Conservation (phyloP, 2,797 vertebrate genomes). For the Galaxias olidus region DNA sequence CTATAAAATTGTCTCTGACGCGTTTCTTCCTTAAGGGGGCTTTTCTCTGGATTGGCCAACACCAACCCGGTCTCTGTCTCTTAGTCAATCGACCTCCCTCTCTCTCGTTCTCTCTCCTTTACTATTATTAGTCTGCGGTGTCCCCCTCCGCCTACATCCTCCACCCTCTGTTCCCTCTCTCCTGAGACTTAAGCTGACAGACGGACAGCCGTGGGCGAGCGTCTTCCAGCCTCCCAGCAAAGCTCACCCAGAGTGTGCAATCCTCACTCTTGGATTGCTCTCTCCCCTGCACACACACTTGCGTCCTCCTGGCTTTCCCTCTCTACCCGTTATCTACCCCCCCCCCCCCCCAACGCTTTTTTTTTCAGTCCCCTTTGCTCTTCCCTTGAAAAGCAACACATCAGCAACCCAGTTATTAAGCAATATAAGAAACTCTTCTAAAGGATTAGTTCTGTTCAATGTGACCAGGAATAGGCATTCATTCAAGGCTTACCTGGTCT, state of each 20-base stretch:
- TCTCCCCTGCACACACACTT: conserved; percentile 13
- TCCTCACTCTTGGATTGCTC: conserved; percentile 7
- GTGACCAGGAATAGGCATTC: neutral
- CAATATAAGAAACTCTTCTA: no score
- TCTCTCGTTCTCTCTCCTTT: neutral
- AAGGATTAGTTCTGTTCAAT: neutral
- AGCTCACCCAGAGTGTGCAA: conserved; percentile 7
- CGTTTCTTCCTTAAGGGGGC: no score
- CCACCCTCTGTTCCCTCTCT: neutral
- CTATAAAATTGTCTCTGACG: neutral
- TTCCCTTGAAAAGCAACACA: neutral
- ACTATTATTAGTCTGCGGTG: no score
- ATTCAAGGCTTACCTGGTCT: neutral
- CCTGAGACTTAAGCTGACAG: conserved; percentile 31
- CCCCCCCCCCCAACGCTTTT: no score
- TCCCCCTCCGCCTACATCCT: neutral
- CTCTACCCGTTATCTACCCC: no score
- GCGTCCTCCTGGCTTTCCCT: neutral
- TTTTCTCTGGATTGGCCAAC: conserved; percentile 5
- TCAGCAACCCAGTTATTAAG: neutral
- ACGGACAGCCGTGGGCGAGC: conserved; percentile 28
- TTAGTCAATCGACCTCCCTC: conserved; percentile 20
- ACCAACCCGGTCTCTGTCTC: conserved; percentile 23
- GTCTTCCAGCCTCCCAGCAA: conserved; percentile 23
- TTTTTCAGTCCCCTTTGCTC: no score